Percentiles rank a stretch among this genome's conserved stretches.
phyloP scores from a whole-genome alignment of 1,140 invertebrate genomes.

The Ooceraea biroi region DNA sequence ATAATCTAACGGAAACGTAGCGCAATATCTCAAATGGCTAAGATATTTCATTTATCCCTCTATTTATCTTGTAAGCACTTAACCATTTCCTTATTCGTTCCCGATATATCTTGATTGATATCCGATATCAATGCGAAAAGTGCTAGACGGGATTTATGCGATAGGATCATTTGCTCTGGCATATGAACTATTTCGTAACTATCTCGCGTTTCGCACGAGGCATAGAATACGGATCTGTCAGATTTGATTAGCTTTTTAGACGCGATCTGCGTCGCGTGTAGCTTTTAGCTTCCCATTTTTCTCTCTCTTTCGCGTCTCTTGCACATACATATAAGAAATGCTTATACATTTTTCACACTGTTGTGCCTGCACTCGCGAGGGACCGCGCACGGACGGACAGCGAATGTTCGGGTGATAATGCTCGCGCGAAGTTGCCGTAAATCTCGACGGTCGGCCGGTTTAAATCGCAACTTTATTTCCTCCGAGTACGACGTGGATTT shows the following conservation, averaged over 20 bases:
- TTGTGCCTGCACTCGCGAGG: slow-evolving; percentile 8
- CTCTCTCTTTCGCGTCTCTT: slow-evolving; percentile 5
- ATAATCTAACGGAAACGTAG: too few relatives aligned
- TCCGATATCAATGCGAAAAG: too few relatives aligned
- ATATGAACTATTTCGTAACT: too few relatives aligned
- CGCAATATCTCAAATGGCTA: too few relatives aligned
- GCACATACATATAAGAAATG: slow-evolving; percentile 7
- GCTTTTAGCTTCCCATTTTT: not conserved
- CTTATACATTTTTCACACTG: slow-evolving; percentile 2
- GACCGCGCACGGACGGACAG: slow-evolving; percentile 10
- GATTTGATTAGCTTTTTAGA: not conserved
- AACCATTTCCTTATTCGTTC: too few relatives aligned
- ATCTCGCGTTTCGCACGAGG: too few relatives aligned
- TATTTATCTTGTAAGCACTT: too few relatives aligned
- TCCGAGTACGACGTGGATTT: not conserved
- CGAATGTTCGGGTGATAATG: slow-evolving; percentile 53
- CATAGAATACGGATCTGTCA: not conserved
- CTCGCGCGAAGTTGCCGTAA: slow-evolving; percentile 39
- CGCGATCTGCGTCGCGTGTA: not conserved
- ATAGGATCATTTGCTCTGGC: too few relatives aligned
- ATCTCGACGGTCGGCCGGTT: slow-evolving; percentile 43
- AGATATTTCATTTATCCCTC: too few relatives aligned
- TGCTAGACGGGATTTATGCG: too few relatives aligned
- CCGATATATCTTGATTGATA: too few relatives aligned
- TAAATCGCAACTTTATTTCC: slow-evolving; percentile 55